Percentiles rank a stretch among this genome's conserved stretches.
Evolutionary conservation across 2,797 vertebrate species (phyloP).

Genomic region (Aeoliscus strigatus): DNA sequence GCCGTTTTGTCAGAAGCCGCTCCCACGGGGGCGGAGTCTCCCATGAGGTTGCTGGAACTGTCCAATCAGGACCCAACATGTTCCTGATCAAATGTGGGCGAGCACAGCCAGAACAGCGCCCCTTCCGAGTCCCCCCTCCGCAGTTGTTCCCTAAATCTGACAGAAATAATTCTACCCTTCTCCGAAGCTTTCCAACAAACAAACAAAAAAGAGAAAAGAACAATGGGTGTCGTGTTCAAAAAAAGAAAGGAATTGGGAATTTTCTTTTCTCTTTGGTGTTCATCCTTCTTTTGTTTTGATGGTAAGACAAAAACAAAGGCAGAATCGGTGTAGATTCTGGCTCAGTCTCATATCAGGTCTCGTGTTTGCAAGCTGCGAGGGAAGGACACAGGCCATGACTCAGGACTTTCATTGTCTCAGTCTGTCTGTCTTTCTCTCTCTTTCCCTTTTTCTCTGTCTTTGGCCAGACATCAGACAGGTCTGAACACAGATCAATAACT

Average conservation of each 20-base stretch:
- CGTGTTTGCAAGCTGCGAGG: conserved; percentile 43
- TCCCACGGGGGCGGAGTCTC: conserved; percentile 73
- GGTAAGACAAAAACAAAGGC: conserved; percentile 53
- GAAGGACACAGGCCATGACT: conserved; percentile 59
- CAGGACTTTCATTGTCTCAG: conserved; percentile 50
- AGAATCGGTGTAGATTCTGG: conserved; percentile 32
- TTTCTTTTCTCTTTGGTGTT: conserved; percentile 43
- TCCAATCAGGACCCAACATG: conserved; percentile 66
- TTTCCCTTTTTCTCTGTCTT: conserved; percentile 33
- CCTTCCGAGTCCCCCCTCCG: conserved; percentile 53
- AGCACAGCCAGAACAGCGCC: conserved; percentile 66
- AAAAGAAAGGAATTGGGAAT: conserved; percentile 45
- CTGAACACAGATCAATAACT: conserved; percentile 81
- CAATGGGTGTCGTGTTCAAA: conserved; percentile 62
- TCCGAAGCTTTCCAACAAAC: conserved; percentile 40
- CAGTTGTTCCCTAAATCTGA: conserved; percentile 67
- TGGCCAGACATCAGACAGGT: conserved; percentile 72
- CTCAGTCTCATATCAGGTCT: conserved; percentile 26
- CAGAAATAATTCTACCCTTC: conserved; percentile 59
- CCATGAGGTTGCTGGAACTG: conserved; percentile 68
- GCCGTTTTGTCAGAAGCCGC: conserved; percentile 76
- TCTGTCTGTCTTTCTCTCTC: conserved; percentile 17
- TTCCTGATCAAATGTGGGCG: conserved; percentile 68
- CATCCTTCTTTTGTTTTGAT: conserved; percentile 39
- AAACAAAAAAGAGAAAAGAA: conserved; percentile 45